Evolutionary conservation across 1,140 invertebrate genomes (phyloP).

Genomic region (Drosophila truncata): DNA sequence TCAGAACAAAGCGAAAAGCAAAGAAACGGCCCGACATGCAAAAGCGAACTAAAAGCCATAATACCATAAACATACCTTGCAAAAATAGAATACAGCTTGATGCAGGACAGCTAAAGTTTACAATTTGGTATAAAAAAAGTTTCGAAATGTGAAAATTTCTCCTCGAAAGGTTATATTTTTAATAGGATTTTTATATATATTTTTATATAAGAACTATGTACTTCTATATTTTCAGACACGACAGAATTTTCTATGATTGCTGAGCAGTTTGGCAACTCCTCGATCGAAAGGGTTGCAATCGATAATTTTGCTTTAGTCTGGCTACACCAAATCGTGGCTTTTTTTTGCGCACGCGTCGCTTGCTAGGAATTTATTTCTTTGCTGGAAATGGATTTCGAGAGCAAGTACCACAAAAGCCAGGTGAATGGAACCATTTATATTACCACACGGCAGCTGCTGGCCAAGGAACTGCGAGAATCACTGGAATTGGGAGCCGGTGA

Average conservation of each 20-base stretch:
- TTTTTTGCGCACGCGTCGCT: conserved; percentile 20
- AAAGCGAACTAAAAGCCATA: conserved; percentile 21
- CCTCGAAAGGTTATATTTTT: background rate
- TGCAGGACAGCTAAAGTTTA: conserved; percentile 2
- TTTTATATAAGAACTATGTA: background rate
- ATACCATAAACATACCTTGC: conserved; percentile 17
- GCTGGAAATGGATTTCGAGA: conserved; percentile 24
- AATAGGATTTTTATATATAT: background rate
- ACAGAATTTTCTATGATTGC: background rate
- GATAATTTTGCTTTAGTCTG: background rate
- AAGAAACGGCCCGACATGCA: conserved; percentile 59
- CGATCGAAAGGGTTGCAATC: background rate
- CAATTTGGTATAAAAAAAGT: background rate
- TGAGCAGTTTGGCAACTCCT: background rate
- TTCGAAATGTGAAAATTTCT: background rate
- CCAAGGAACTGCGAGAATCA: background rate
- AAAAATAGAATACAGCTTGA: conserved; percentile 17
- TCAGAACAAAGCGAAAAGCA: conserved; percentile 53
- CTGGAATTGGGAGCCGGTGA: conserved; percentile 51
- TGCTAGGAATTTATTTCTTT: background rate
- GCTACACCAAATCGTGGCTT: background rate
- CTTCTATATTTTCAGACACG: background rate
- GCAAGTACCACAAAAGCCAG: conserved; percentile 32
- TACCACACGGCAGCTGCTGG: conserved; percentile 1
- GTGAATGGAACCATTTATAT: conserved; percentile 57